These are phyloP conservation scores for Asarcornis scutulata DNA, from an alignment of 2,113 vertebrate species.

Conservation along the genomic window DNA sequence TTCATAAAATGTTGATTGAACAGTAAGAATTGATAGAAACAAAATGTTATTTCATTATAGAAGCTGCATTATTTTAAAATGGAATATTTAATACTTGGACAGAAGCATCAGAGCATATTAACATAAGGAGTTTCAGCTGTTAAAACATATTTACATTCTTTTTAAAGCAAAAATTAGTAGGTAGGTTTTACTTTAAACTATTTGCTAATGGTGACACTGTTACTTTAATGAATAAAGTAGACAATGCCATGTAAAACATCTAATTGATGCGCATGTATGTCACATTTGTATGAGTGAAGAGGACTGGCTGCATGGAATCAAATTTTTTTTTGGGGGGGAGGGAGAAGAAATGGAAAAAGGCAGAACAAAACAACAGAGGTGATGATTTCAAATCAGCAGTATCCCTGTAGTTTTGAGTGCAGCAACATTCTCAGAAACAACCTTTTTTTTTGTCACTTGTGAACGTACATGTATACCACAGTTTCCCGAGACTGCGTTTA, in stretches of 20 bases:
- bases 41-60: neutral
- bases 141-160: neutral
- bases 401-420: neutral
- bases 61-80: neutral
- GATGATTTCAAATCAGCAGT: neutral
- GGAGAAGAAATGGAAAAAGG: neutral
- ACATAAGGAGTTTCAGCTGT: neutral
- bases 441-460: neutral
- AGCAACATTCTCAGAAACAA: neutral
- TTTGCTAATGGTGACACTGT: fast-evolving
- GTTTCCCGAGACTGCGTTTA: neutral
- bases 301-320: neutral
- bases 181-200: neutral
- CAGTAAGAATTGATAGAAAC: neutral
- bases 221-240: neutral
- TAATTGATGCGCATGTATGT: neutral
- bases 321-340: neutral
- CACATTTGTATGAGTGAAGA: neutral
- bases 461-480: no score
- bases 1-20: neutral
- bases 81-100: neutral
- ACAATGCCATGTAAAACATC: fast-evolving
- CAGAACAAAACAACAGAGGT: neutral
- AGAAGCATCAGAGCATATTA: neutral
- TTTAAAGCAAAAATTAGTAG: neutral